Evolutionary conservation across 2,888 invertebrate species (phyloP).

Genomic region (Pristionchus maxplancki): DNA sequence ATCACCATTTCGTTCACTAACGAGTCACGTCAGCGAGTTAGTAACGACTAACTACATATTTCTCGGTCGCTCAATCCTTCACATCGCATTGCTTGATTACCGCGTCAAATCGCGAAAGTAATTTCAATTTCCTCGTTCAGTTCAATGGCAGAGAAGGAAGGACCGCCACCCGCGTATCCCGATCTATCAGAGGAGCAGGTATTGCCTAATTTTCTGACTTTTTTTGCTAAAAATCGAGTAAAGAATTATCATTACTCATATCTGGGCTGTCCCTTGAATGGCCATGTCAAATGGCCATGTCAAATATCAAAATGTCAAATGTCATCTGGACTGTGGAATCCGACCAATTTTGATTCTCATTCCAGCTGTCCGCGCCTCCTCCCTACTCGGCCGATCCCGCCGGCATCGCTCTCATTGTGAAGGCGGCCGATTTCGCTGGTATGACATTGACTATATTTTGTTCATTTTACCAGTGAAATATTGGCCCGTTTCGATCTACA

Average conservation of each 20-base stretch:
- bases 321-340: too few species aligned
- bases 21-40: too few species aligned
- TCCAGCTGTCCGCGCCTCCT: neutral
- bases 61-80: neutral
- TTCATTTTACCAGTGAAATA: too few species aligned
- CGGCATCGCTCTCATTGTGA: constrained; percentile 23
- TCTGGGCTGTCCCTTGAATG: too few species aligned
- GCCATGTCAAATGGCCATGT: too few species aligned
- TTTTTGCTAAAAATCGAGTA: neutral
- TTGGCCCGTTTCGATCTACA: too few species aligned
- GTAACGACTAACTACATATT: too few species aligned
- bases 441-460: too few species aligned
- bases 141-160: constrained; percentile 6
- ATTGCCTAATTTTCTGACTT: neutral
- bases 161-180: constrained; percentile 9
- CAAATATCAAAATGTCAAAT: too few species aligned
- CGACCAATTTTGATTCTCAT: neutral
- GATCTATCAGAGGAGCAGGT: neutral
- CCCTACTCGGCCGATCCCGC: constrained; percentile 30
- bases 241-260: neutral
- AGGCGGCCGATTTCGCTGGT: constrained; percentile 82
- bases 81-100: neutral
- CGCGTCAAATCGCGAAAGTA: neutral
- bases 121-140: neutral
- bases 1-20: too few species aligned